These are phyloP conservation scores for Mandrillus leucophaeus DNA, from an alignment of 2,113 vertebrate species.

Conservation along the genomic window DNA sequence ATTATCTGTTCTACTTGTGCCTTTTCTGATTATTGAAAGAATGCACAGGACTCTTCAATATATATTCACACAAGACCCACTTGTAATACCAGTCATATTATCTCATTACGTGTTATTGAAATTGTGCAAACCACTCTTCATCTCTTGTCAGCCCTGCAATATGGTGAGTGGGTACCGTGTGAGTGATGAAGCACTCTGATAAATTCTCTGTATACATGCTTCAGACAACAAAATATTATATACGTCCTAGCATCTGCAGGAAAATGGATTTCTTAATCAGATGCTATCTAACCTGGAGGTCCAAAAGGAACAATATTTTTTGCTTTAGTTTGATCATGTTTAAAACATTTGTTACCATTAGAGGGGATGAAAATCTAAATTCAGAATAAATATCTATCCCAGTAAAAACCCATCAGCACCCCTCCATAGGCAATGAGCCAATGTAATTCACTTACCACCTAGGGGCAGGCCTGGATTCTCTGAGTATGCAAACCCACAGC, in stretches of 20 bases:
- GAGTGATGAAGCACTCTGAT: background rate
- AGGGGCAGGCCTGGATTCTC: background rate
- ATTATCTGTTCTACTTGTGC: too few species aligned
- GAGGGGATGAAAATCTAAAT: background rate
- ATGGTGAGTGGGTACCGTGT: background rate
- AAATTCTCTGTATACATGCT: background rate
- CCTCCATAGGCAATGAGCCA: background rate
- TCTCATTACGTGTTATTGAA: background rate
- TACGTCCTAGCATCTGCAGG: background rate
- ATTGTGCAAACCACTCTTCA: background rate
- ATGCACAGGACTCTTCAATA: background rate
- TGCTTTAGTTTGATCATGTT: background rate
- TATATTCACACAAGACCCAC: background rate
- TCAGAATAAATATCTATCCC: background rate
- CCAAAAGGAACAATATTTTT: background rate
- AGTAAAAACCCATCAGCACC: background rate
- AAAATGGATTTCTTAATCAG: background rate
- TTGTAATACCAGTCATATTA: background rate
- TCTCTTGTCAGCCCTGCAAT: background rate
- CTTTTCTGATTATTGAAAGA: background rate
- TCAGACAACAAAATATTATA: background rate
- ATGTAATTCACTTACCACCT: background rate
- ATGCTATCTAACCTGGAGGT: background rate
- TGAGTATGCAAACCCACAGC: accelerated
- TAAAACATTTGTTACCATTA: background rate